Evolutionary conservation across 1,140 invertebrate genomes (phyloP).

Genomic region (Chionoecetes opilio): DNA sequence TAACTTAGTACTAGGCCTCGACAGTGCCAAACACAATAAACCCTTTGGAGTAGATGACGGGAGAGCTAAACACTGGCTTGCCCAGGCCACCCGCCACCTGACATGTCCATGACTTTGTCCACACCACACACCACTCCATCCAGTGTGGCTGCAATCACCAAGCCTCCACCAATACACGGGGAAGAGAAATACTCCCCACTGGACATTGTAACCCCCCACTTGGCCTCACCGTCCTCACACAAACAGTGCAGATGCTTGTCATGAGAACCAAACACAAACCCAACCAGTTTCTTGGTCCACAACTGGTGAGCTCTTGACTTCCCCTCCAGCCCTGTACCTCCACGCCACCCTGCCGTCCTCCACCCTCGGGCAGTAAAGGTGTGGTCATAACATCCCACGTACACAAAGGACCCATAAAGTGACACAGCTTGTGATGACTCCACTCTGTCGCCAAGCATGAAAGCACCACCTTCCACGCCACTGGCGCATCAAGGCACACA

Average conservation of each 20-base stretch:
- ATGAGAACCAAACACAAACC: slow-evolving; percentile 73
- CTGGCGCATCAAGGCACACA: slow-evolving; percentile 48
- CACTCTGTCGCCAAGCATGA: slow-evolving; percentile 57
- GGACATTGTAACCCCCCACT: slow-evolving; percentile 45
- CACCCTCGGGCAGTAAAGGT: slow-evolving; percentile 57
- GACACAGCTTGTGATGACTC: slow-evolving; percentile 68
- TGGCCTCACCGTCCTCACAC: slow-evolving; percentile 10
- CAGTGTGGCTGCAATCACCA: slow-evolving; percentile 65
- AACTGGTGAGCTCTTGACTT: slow-evolving; percentile 68
- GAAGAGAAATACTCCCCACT: slow-evolving; percentile 66
- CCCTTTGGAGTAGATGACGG: slow-evolving; percentile 55
- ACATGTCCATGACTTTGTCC: slow-evolving; percentile 40
- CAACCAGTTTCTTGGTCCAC: slow-evolving; percentile 50
- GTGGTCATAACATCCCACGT: slow-evolving; percentile 69
- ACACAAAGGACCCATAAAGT: slow-evolving; percentile 42
- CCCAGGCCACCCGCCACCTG: slow-evolving; percentile 36
- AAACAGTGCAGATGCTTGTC: slow-evolving; percentile 68
- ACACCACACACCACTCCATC: slow-evolving; percentile 66
- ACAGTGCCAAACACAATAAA: slow-evolving; percentile 67
- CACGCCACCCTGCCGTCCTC: slow-evolving; percentile 53
- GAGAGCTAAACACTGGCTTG: slow-evolving; percentile 66
- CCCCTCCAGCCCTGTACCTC: slow-evolving; percentile 59
- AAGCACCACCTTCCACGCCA: slow-evolving; percentile 48
- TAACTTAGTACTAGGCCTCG: slow-evolving; percentile 52
- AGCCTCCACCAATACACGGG: slow-evolving; percentile 39